Base-by-base conservation (phyloP, 2,888 invertebrate genomes). In the Athalia cordata region DNA sequence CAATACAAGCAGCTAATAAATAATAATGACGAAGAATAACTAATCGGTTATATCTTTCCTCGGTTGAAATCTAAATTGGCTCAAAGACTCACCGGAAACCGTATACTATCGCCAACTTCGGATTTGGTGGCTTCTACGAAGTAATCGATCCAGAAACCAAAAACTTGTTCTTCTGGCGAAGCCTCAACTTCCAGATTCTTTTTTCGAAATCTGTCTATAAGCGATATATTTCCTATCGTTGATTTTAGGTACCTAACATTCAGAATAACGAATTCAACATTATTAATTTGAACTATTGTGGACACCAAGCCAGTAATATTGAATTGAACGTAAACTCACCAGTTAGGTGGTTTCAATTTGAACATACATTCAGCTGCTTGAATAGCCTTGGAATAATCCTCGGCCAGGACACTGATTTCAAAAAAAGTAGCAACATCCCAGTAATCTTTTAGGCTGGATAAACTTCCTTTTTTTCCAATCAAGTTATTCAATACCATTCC, bases 361-460 rank as follows among this genome's bases (percentile, higher is more conserved):
- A 97, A 97, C 97, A 97, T 97, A 87, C 96, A 96, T 89, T 97
- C 96, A 0, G 99, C 98, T 11, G 99, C 99, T 91, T 98, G 98
- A 84, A 98, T 96, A 0, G 99, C 99, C 91, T 99, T 99, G 11
- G 95, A 93, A 89, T 98, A 99, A 90, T 99, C 98, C 90, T 99
- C 98, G 2, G 98, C 98, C 50, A 99, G 92, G 0, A 99, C 99
- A 67, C 98, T 98, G 83, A 99, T 99, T 91, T 99, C 99, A 90
- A 99, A 99, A 92, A 98, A 99, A 1, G 98, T 99, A 0, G 99
- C 99, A 11, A 99, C 99, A 90, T 99, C 99, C 99, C 99, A 99
- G 88, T 99, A 99, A 89, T 99, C 99, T 84, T 95, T 96, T 29
- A 99, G 92, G 0, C 97, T 97, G 0, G 95, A 94, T 49, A 99